Evolutionary conservation across 1,140 invertebrate genomes (phyloP).

Genomic region (Brachionus rotundiformis): DNA sequence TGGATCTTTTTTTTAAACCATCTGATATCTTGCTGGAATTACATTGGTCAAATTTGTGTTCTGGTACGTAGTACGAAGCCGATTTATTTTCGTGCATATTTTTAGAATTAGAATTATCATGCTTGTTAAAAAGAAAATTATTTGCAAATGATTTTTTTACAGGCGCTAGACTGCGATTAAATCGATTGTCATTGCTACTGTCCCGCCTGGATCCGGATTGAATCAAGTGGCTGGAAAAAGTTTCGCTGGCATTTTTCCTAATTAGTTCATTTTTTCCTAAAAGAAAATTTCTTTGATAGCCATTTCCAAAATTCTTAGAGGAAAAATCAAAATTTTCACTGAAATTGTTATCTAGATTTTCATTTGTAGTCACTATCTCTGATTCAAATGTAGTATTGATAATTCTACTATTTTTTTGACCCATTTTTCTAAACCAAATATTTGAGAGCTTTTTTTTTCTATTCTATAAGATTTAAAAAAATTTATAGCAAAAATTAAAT

Average conservation of each 20-base stretch:
- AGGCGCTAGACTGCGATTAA: background rate
- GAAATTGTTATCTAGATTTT: background rate
- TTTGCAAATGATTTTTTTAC: background rate
- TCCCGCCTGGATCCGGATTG: background rate
- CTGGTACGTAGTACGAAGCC: slow-evolving; percentile 28
- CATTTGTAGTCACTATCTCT: background rate
- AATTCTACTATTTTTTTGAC: slow-evolving; percentile 22
- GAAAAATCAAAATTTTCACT: background rate
- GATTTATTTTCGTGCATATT: background rate
- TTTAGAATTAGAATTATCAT: background rate
- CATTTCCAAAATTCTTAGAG: background rate
- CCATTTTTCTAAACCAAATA: background rate
- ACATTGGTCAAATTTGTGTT: background rate
- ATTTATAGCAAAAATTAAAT: too few relatives aligned
- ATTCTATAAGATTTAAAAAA: too few relatives aligned
- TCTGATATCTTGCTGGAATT: background rate
- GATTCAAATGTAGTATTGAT: background rate
- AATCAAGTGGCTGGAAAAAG: background rate
- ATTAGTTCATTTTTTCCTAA: background rate
- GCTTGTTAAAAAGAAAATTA: slow-evolving; percentile 15
- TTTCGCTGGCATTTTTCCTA: slow-evolving; percentile 12
- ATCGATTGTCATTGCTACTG: background rate
- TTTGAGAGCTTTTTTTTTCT: background rate
- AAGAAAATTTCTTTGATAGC: background rate
- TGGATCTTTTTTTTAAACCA: background rate